Evolutionary conservation across 64 coral and sea anemone genomes (phyloP).

Genomic region (Stylophora pistillata): DNA sequence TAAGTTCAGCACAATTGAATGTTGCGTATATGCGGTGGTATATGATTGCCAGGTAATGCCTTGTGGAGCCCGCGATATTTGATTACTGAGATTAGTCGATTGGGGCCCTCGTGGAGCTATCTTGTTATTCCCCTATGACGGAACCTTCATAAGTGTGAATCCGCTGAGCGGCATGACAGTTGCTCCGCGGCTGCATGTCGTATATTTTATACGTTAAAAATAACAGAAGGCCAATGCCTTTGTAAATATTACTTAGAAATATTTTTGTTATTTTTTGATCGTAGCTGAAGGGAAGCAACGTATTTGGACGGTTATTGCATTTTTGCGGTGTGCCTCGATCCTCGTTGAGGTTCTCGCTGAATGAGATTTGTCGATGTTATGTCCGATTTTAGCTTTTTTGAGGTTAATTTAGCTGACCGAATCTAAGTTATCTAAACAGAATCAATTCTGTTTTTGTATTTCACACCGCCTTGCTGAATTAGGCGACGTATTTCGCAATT

Average conservation of each 20-base stretch:
- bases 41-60: background rate
- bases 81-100: background rate
- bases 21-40: conserved; percentile 22
- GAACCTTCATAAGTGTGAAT: conserved; percentile 6
- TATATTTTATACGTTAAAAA: conserved; percentile 82
- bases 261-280: conserved; percentile 85
- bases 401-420: conserved; percentile 8
- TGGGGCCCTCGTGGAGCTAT: too few relatives aligned
- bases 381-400: background rate
- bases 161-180: conserved; percentile 41
- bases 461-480: background rate
- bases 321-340: conserved; percentile 15
- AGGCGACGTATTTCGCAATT: conserved; percentile 11
- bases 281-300: conserved; percentile 16
- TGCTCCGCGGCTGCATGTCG: conserved; percentile 64
- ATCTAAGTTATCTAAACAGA: background rate
- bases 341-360: conserved; percentile 26
- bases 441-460: conserved; percentile 8
- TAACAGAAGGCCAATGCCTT: conserved; percentile 55
- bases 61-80: background rate
- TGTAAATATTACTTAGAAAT: conserved; percentile 91
- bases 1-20: background rate
- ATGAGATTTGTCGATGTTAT: conserved; percentile 40
- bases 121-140: background rate
- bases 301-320: conserved; percentile 36